phyloP scores from a whole-genome alignment of 1,140 invertebrate species.

The Cherax destructor region DNA sequence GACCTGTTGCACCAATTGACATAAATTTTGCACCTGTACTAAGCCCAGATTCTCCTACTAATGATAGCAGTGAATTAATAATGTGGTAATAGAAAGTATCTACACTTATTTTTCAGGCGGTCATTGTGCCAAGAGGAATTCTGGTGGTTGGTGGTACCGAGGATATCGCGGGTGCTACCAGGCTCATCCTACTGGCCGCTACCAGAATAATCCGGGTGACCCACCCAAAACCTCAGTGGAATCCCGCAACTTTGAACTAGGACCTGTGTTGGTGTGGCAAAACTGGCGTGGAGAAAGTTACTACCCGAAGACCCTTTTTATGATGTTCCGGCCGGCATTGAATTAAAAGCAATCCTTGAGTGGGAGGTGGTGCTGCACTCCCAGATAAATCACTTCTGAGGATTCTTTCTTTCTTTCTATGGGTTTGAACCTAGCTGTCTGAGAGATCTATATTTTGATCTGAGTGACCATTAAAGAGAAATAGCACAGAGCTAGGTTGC shows the following conservation, averaged over 20 bases:
- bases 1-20: too few relatives aligned
- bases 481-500: neutral
- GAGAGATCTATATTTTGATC: neutral
- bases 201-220: conserved; percentile 54
- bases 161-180: conserved; percentile 71
- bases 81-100: too few relatives aligned
- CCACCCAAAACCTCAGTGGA: conserved; percentile 42
- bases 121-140: conserved; percentile 70
- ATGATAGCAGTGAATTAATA: too few relatives aligned
- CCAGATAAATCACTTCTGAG: conserved; percentile 8
- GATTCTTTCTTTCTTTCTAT: neutral
- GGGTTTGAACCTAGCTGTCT: neutral
- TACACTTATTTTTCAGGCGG: conserved; percentile 46
- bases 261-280: conserved; percentile 65
- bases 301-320: conserved; percentile 57
- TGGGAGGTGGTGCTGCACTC: neutral
- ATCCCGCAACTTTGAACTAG: conserved; percentile 64
- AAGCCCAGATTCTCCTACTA: too few relatives aligned
- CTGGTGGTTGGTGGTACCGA: conserved; percentile 70
- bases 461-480: neutral
- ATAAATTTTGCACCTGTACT: too few relatives aligned
- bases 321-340: conserved; percentile 58
- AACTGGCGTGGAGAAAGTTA: conserved; percentile 65
- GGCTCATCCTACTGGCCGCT: conserved; percentile 68
- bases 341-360: conserved; percentile 28